Evolutionary conservation across 2,888 invertebrate species (phyloP).

Genomic region (Melanotus villosus): DNA sequence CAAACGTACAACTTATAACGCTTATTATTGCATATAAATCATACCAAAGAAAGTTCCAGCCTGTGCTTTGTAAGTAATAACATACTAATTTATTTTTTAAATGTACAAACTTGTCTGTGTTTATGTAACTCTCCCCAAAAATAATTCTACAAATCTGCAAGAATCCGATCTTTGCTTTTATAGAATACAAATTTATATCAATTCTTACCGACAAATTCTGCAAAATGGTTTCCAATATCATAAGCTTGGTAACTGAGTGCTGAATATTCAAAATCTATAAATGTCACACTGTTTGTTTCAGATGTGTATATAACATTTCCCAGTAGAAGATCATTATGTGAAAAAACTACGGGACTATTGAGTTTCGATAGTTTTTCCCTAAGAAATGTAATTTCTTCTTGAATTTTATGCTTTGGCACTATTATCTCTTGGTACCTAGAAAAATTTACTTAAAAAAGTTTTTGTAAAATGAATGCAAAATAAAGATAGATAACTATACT

Average conservation of each 20-base stretch:
- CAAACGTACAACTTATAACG: too few species aligned
- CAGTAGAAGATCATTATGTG: constrained; percentile 97
- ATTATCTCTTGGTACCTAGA: constrained; percentile 79
- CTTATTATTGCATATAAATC: too few species aligned
- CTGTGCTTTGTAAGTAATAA: too few species aligned
- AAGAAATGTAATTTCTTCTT: constrained; percentile 77
- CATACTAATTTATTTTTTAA: too few species aligned
- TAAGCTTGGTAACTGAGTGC: constrained; percentile 94
- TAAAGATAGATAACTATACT: constrained; percentile 46
- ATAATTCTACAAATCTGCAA: too few species aligned
- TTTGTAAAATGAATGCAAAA: background rate
- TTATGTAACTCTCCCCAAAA: too few species aligned
- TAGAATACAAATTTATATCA: too few species aligned
- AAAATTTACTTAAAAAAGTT: background rate
- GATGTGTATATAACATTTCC: constrained; percentile 93
- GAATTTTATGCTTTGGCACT: constrained; percentile 77
- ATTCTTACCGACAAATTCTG: constrained; percentile 90
- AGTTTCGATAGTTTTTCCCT: constrained; percentile 76
- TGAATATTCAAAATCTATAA: constrained; percentile 98
- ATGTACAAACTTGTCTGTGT: too few species aligned
- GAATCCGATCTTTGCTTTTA: too few species aligned
- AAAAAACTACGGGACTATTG: constrained; percentile 88
- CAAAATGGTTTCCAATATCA: constrained; percentile 98
- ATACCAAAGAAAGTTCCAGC: too few species aligned
- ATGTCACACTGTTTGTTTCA: constrained; percentile 78